Evolutionary conservation across 2,888 invertebrate genomes (phyloP).

Genomic region (Cistogaster globosa): DNA sequence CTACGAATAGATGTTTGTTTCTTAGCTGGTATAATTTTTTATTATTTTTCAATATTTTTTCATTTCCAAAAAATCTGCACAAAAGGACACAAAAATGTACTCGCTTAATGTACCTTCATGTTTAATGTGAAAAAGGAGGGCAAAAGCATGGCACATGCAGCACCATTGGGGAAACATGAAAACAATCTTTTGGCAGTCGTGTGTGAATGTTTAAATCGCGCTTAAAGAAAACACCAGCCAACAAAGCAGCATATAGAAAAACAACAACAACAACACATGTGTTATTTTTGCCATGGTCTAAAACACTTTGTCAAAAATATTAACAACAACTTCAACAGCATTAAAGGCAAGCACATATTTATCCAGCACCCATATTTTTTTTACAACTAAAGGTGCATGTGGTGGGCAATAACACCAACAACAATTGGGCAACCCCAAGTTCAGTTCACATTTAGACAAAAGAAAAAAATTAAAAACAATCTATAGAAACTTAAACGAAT

Average conservation of each 20-base stretch:
- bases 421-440: constrained; percentile 78
- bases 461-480: constrained; percentile 53
- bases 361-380: constrained; percentile 35
- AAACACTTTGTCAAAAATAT: constrained; percentile 73
- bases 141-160: constrained; percentile 60
- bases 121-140: constrained; percentile 61
- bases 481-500: constrained; percentile 51
- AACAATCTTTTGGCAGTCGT: constrained; percentile 59
- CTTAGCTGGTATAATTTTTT: constrained; percentile 37
- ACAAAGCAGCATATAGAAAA: constrained; percentile 30
- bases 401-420: constrained; percentile 60
- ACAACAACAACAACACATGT: constrained; percentile 57
- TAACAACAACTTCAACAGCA: constrained; percentile 68
- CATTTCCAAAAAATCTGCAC: constrained; percentile 15
- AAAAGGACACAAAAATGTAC: constrained; percentile 61
- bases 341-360: constrained; percentile 25
- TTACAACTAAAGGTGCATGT: constrained; percentile 36
- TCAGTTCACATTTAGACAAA: constrained; percentile 75
- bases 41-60: constrained; percentile 27
- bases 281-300: constrained; percentile 62
- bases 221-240: constrained; percentile 65
- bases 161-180: constrained; percentile 33
- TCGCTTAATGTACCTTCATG: constrained; percentile 58
- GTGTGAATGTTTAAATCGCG: constrained; percentile 70
- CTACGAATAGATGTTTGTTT: constrained; percentile 70